These are phyloP conservation scores for Helicoverpa armigera DNA, from an alignment of 1,140 invertebrate genomes.

Conservation along the genomic window DNA sequence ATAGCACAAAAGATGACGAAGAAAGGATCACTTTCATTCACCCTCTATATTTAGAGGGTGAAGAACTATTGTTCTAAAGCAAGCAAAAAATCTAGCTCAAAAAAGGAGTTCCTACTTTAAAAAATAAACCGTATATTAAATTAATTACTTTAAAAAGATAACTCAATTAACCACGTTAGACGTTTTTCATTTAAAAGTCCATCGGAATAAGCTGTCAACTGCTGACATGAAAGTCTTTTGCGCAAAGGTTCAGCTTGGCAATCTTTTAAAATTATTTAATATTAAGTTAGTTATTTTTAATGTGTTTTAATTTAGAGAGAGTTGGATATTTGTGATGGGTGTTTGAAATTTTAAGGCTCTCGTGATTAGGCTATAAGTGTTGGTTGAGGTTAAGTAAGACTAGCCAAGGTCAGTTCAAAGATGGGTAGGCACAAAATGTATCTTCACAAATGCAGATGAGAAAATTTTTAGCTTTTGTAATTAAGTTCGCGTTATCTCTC, in stretches of 20 bases:
- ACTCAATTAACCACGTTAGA: conserved; percentile 16
- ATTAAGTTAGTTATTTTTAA: conserved; percentile 21
- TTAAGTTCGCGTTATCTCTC: too few relatives aligned
- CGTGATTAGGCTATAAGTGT: too few relatives aligned
- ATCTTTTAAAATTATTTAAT: conserved; percentile 12
- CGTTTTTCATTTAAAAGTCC: conserved; percentile 19
- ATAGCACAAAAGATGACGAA: too few relatives aligned
- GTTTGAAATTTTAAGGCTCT: background rate
- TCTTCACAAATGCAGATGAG: too few relatives aligned
- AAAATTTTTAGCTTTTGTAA: too few relatives aligned
- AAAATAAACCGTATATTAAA: conserved; percentile 6
- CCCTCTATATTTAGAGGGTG: too few relatives aligned
- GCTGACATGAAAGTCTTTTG: background rate
- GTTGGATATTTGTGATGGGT: background rate
- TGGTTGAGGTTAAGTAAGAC: too few relatives aligned
- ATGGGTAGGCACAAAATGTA: too few relatives aligned
- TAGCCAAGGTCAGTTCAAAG: too few relatives aligned
- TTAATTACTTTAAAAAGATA: conserved; percentile 31
- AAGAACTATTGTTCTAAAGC: too few relatives aligned
- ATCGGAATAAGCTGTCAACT: conserved; percentile 1
- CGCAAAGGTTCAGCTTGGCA: too few relatives aligned
- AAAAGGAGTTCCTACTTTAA: background rate
- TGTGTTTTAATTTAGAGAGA: background rate
- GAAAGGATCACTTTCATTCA: too few relatives aligned
- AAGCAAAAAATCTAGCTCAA: background rate